Evolutionary conservation across 2,797 vertebrate genomes (phyloP).

Genomic region (Poecilia velifera): DNA sequence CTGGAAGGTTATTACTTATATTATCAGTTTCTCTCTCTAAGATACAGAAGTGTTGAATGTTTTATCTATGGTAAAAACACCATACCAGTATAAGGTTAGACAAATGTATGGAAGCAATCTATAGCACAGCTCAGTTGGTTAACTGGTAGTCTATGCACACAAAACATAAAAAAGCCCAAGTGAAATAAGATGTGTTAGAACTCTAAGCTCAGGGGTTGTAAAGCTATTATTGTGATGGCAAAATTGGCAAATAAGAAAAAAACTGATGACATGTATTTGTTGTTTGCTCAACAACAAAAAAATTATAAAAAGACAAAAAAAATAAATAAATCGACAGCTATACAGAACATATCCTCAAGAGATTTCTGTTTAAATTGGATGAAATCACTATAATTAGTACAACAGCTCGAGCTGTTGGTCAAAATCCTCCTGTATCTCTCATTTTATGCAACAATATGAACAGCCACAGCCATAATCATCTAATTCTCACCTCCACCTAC

Average conservation of each 20-base stretch:
- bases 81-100: background rate
- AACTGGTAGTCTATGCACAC: background rate
- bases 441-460: background rate
- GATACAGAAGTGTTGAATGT: background rate
- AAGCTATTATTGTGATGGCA: background rate
- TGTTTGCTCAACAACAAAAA: background rate
- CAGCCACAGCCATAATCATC: background rate
- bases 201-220: background rate
- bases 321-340: background rate
- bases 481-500: conserved; percentile 3
- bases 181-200: too few relatives aligned
- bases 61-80: background rate
- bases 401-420: background rate
- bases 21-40: background rate
- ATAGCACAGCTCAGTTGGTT: background rate
- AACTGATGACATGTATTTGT: background rate
- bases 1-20: background rate
- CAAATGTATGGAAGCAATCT: background rate
- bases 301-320: background rate
- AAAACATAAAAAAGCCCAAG: background rate
- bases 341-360: background rate
- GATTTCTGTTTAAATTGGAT: background rate
- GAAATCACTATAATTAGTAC: background rate
- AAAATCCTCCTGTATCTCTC: background rate
- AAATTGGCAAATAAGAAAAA: background rate